Conservation (phyloP, 2,113 vertebrate species). For the Macrotus californicus region DNA sequence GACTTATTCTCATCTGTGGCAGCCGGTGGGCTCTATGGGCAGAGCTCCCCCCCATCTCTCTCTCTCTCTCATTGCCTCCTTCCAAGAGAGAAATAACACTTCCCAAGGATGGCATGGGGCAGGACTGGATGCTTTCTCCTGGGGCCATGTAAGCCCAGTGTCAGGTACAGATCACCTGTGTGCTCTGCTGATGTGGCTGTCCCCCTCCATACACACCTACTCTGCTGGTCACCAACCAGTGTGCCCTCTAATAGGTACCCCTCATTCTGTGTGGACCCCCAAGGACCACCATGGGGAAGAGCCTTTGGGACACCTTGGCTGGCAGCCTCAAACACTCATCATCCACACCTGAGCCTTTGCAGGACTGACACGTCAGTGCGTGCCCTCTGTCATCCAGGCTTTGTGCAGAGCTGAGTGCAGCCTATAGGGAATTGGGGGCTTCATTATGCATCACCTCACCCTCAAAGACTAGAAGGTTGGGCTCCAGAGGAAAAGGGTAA, state of each 20-base stretch:
- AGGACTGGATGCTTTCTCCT: neutral
- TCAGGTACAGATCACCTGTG: neutral
- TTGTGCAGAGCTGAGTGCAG: neutral
- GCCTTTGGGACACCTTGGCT: neutral
- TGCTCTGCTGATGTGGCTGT: neutral
- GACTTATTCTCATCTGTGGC: no score
- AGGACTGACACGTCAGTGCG: neutral
- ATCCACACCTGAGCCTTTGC: neutral
- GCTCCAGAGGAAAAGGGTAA: neutral
- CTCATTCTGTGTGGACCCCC: no score
- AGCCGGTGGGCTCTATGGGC: no score
- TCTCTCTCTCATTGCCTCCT: neutral
- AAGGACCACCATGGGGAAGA: neutral
- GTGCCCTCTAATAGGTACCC: neutral
- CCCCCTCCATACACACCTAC: neutral
- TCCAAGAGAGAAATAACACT: neutral
- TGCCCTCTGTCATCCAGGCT: neutral
- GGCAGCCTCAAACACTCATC: neutral
- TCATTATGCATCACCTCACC: neutral
- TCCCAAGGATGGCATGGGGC: fast-evolving
- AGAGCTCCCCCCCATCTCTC: fast-evolving
- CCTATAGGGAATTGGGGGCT: neutral
- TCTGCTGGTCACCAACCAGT: neutral
- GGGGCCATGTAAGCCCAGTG: neutral
- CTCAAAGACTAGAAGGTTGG: neutral